Evolutionary conservation across 2,113 vertebrate genomes (phyloP).

Genomic region (Actenoides lindsayi): DNA sequence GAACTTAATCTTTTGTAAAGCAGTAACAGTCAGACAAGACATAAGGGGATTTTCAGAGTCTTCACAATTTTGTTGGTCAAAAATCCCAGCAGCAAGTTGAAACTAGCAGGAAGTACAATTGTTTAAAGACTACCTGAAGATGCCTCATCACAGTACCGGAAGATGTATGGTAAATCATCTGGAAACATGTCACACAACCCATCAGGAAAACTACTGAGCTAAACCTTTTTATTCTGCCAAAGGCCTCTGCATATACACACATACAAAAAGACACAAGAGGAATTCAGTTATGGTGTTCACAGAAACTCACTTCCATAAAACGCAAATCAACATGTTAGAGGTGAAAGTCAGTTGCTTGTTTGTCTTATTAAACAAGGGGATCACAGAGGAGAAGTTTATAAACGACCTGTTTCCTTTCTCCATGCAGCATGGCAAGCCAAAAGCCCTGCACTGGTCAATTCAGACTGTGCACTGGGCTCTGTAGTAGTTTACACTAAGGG

Average conservation of each 20-base stretch:
- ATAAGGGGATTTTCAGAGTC: neutral
- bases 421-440: neutral
- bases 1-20: neutral
- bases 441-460: neutral
- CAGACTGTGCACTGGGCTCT: neutral
- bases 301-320: neutral
- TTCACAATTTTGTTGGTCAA: neutral
- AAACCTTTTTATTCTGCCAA: neutral
- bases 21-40: neutral
- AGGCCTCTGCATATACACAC: neutral
- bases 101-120: conserved; percentile 18
- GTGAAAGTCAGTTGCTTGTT: neutral
- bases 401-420: neutral
- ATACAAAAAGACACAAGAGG: neutral
- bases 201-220: neutral
- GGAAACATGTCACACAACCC: conserved; percentile 2
- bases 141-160: neutral
- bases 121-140: conserved; percentile 40
- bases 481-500: neutral
- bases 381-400: neutral
- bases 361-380: neutral
- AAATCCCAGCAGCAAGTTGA: conserved; percentile 1
- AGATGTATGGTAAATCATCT: conserved; percentile 6
- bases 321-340: neutral
- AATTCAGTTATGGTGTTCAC: neutral